Evolutionary conservation across 2,797 vertebrate species (phyloP).

Genomic region (Lepus oiostolus): DNA sequence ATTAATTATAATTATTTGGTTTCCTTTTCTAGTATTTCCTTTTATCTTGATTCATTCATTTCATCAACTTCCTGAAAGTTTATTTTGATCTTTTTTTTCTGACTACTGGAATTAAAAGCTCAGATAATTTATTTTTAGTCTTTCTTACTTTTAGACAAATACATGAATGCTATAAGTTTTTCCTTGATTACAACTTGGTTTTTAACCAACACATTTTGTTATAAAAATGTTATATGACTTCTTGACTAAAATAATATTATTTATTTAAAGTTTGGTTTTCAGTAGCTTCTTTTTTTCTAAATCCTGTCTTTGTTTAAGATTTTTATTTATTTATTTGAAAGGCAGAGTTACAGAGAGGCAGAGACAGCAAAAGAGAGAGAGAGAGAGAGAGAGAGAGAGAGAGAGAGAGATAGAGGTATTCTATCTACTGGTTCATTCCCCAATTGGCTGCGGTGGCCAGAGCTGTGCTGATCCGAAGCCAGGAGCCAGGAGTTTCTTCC

Average conservation of each 20-base stretch:
- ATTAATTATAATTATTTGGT: background rate
- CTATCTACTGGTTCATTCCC: too few species aligned
- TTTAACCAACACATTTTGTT: background rate
- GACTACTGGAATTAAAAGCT: conserved; percentile 18
- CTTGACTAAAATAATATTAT: background rate
- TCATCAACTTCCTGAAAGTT: background rate
- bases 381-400: too few species aligned
- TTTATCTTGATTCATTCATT: conserved; percentile 29
- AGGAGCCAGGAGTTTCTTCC: too few species aligned
- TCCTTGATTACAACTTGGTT: background rate
- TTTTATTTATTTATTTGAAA: too few species aligned
- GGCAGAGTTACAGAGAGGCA: too few species aligned
- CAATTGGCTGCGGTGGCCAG: too few species aligned
- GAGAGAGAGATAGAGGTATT: too few species aligned
- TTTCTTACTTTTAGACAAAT: conserved; percentile 37
- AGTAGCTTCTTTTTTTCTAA: background rate
- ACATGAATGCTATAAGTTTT: background rate
- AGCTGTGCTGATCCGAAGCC: too few species aligned
- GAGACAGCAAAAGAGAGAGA: too few species aligned
- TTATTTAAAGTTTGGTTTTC: conserved; percentile 14
- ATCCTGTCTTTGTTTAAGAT: too few species aligned
- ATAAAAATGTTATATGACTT: conserved; percentile 3
- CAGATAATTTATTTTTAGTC: conserved; percentile 1
- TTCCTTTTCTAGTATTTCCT: background rate
- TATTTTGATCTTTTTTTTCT: conserved; percentile 28